These are phyloP conservation scores for Engystomops pustulosus DNA, from an alignment of 2,113 vertebrate species.

Conservation along the genomic window DNA sequence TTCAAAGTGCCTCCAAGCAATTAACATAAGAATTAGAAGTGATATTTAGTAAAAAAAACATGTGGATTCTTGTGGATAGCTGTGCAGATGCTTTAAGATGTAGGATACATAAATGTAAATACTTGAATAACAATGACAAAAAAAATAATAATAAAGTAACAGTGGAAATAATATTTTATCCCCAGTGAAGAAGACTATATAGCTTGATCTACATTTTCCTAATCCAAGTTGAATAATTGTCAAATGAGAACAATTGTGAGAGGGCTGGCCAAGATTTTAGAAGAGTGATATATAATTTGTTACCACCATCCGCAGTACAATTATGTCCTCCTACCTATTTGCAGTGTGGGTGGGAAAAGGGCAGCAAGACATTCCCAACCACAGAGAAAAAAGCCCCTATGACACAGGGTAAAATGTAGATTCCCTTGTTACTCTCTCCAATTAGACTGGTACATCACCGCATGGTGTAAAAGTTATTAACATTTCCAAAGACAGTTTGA, in stretches of 20 bases:
- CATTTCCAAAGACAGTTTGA: constrained; percentile 21
- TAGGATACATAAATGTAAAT: not conserved
- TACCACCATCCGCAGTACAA: not conserved
- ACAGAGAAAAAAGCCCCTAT: not conserved
- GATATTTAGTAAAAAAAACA: not conserved
- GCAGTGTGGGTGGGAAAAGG: not conserved
- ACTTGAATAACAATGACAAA: not conserved
- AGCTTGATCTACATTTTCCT: no score
- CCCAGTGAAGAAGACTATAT: no score
- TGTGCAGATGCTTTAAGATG: not conserved
- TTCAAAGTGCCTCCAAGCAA: not conserved
- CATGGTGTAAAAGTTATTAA: constrained; percentile 31
- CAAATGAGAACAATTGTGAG: no score
- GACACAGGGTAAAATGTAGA: not conserved
- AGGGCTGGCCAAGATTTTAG: no score
- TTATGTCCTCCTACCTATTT: not conserved
- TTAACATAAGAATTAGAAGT: not conserved
- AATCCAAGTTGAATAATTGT: no score
- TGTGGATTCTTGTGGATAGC: not conserved
- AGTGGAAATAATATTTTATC: not conserved
- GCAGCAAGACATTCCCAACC: not conserved
- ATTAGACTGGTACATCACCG: not conserved
- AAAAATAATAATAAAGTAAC: not conserved
- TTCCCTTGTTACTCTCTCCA: not conserved
- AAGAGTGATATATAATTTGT: not conserved